A percentile compares a stretch with the other conserved stretches of the same genome.
Evolutionary conservation across 2,797 vertebrate genomes (phyloP).

Genomic region (Squalus acanthias): DNA sequence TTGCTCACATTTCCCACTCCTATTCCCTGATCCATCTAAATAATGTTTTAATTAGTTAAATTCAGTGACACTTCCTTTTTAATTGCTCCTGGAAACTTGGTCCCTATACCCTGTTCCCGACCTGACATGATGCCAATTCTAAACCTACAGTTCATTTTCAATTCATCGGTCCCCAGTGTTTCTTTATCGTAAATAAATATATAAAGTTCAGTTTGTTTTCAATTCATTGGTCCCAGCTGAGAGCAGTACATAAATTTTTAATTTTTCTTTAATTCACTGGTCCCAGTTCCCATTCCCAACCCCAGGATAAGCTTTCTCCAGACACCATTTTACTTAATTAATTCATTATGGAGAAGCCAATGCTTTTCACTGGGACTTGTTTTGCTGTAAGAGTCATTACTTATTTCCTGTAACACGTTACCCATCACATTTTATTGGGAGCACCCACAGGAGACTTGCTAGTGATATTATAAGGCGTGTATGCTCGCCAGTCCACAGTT

Average conservation of each 20-base stretch:
- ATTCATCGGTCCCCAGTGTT: background rate
- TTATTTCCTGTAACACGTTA: too few relatives aligned
- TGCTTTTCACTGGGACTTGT: background rate
- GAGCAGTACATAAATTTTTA: background rate
- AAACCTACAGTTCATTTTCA: background rate
- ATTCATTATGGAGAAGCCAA: background rate
- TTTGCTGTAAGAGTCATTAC: background rate
- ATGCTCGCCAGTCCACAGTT: background rate
- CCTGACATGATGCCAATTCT: background rate
- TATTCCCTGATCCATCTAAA: background rate
- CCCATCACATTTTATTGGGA: background rate
- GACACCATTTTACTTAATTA: background rate
- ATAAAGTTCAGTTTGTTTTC: background rate
- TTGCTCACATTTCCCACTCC: background rate
- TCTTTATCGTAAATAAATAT: background rate
- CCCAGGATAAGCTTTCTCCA: background rate
- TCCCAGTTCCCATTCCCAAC: background rate
- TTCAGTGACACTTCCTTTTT: background rate
- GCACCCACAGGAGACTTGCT: background rate
- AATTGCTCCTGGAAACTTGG: background rate
- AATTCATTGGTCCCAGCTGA: background rate
- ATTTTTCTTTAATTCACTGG: background rate
- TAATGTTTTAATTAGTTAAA: conserved; percentile 9
- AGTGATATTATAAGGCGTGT: background rate
- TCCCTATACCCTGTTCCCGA: background rate